phyloP scores from a whole-genome alignment of 2,113 vertebrate species.

The Thinocorus orbignyianus region DNA sequence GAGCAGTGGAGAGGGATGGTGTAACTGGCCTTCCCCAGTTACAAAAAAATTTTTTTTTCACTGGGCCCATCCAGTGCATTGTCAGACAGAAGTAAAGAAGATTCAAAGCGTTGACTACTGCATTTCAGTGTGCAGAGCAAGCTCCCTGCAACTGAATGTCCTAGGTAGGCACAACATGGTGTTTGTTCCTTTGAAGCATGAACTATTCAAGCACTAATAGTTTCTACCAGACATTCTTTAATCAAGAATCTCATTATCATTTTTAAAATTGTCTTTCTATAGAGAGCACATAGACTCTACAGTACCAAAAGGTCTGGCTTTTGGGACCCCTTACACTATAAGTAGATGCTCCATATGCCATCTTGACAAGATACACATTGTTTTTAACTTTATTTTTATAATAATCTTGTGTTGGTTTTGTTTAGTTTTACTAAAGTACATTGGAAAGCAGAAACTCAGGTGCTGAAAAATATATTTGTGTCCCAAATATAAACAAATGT shows the following conservation, averaged over 20 bases:
- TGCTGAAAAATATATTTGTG: not conserved
- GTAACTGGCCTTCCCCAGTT: not conserved
- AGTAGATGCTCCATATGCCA: not conserved
- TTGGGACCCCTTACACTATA: not conserved
- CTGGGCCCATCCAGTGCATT: not conserved
- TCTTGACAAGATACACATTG: not conserved
- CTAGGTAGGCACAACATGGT: not conserved
- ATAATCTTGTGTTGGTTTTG: not conserved
- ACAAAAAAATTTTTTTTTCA: not conserved
- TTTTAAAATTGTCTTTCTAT: not conserved
- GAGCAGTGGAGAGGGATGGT: too few species aligned
- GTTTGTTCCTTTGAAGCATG: not conserved
- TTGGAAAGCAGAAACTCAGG: not conserved
- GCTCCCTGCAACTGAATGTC: not conserved
- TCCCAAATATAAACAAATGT: slow-evolving; percentile 4
- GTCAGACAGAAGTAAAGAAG: not conserved
- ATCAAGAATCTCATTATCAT: not conserved
- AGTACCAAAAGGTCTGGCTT: not conserved
- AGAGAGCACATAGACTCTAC: not conserved
- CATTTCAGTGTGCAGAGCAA: not conserved
- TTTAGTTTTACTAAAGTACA: not conserved
- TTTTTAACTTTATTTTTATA: not conserved
- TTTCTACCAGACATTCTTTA: not conserved
- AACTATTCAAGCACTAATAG: not conserved
- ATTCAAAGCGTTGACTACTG: not conserved